Conservation (phyloP, 2,797 vertebrate species). For the Apogon hyalosoma region DNA sequence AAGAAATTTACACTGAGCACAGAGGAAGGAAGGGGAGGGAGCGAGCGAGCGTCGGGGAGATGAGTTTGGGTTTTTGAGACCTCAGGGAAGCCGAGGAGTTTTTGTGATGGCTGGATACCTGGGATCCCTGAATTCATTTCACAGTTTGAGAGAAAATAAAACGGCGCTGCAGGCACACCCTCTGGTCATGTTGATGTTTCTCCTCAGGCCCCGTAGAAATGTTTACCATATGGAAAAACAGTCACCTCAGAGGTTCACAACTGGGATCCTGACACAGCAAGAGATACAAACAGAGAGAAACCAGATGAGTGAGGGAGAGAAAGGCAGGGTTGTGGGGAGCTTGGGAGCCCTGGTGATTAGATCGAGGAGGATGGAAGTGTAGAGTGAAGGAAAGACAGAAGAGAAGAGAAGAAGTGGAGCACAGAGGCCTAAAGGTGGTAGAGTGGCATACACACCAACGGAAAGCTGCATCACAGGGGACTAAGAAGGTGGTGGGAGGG, state of each 20-base stretch:
- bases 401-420: constrained; percentile 50
- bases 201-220: constrained; percentile 72
- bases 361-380: constrained; percentile 16
- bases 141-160: constrained; percentile 80
- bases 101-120: constrained; percentile 74
- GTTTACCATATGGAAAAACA: constrained; percentile 76
- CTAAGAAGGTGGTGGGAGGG: constrained; percentile 20
- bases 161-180: constrained; percentile 60
- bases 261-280: constrained; percentile 84
- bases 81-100: constrained; percentile 63
- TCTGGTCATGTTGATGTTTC: constrained; percentile 66
- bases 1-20: constrained; percentile 59
- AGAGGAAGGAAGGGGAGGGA: constrained; percentile 19
- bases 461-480: constrained; percentile 62
- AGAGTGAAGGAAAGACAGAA: constrained; percentile 5
- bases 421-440: constrained; percentile 60
- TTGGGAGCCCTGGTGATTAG: constrained; percentile 39
- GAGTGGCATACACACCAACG: constrained; percentile 47
- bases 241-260: constrained; percentile 87
- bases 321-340: constrained; percentile 6
- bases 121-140: constrained; percentile 79
- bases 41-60: constrained; percentile 37
- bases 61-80: constrained; percentile 59
- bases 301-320: constrained; percentile 43
- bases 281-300: constrained; percentile 56